Base-by-base conservation (phyloP, 2,888 invertebrate species). In the Chrysomela aeneicollis region DNA sequence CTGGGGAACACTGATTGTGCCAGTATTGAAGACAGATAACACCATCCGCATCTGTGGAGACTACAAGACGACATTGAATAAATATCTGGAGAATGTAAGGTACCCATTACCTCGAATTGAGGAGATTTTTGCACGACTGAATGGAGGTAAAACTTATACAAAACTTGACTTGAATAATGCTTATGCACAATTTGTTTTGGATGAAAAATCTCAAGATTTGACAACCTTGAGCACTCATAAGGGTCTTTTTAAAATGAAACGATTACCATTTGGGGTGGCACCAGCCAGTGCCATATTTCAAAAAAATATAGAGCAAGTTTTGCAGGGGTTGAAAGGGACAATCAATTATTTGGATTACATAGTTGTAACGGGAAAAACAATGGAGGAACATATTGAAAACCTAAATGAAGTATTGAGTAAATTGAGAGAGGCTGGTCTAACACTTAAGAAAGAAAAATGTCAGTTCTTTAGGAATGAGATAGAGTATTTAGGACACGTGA, bases 221-320 rank as follows among this genome's bases (percentile, higher is more conserved):
- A 17, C 42, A 53, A 47, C 52, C 0, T 26, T 46, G 19, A 52
- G n/a, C 17, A 63, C 63, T 5, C 60, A 59, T n/a, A 63, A 47
- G 51, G 66, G 60, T 22, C 19, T 66, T 15, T 63, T 50, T 30
- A 26, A 19, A 17, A 50, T 60, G 49, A 60, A 58, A 18, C 17
- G 1, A 64, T 35, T 12, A n/a, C n/a, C n/a, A n/a, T n/a, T n/a
- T n/a, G n/a, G n/a, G n/a, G n/a, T n/a, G n/a, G n/a, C n/a, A n/a
- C 72, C 75, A 18, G 79, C 81, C n/a, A 76, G 78, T 9, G 75
- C 76, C 3, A 77, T 79, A 51, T 80, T 81, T 68, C 80, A 19
- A 18, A 50, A 50, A 50, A 50, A n/a, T 1, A n/a, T 21, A 6
- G 50, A 50, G 12, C 50, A 50, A 50, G 5, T 50, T 18, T 10